Percentiles rank a stretch among this genome's conserved stretches.
Conservation (phyloP, 2,113 vertebrate genomes). For the Gymnorhina tibicen region DNA sequence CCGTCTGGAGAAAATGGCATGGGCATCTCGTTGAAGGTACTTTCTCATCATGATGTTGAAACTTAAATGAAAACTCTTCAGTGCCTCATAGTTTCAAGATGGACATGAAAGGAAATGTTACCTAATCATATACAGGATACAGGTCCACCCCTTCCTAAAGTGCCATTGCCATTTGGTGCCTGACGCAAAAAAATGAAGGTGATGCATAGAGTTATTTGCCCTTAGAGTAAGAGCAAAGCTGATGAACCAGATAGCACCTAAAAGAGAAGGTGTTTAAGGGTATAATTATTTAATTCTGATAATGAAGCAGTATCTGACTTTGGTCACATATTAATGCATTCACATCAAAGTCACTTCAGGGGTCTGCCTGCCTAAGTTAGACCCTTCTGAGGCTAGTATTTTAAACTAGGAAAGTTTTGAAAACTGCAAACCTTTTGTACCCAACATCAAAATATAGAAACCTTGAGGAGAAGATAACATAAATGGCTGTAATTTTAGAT, state of each 20-base stretch:
- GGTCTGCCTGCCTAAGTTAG: not conserved
- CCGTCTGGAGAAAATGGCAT: not conserved
- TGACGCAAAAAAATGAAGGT: not conserved
- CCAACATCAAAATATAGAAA: not conserved
- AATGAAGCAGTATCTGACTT: not conserved
- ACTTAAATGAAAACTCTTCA: not conserved
- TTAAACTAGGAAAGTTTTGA: not conserved
- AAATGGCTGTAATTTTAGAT: not conserved
- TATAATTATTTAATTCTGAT: not conserved
- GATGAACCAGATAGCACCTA: not conserved
- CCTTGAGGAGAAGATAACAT: not conserved
- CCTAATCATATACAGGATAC: not conserved
- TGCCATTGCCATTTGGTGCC: not conserved
- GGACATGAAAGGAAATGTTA: not conserved
- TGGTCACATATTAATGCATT: not conserved
- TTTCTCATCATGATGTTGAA: not conserved
- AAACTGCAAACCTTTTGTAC: not conserved
- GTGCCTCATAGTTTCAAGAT: not conserved
- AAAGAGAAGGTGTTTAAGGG: not conserved
- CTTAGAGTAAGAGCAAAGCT: not conserved
- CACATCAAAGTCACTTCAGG: not conserved
- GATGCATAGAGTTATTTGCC: not conserved
- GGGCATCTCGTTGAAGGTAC: not conserved
- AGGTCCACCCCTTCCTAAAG: not conserved
- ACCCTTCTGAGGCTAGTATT: not conserved